Evolutionary conservation across 2,113 vertebrate genomes (phyloP), one percentile per base, ranked within the genome.

Genomic region (Mormyrus iriodes): DNA sequence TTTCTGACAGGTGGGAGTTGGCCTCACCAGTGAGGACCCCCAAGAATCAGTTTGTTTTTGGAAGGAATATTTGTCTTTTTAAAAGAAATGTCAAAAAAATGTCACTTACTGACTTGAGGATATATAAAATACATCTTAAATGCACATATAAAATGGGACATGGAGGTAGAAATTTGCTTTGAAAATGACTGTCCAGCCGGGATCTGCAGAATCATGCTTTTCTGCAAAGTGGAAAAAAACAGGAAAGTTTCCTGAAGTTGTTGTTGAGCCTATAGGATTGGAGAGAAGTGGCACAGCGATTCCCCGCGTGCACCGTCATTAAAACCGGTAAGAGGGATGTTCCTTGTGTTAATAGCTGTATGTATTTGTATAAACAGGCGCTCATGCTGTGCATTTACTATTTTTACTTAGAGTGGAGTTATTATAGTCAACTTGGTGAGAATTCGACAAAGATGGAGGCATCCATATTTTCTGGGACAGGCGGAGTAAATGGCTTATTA

Each of bases 341-440:
- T 79, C 73, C 17, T 39, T 79, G 35, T 79, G 73, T 42, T 79
- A 79, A 79, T 79, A 42, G 73, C 31, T 79, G 73, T 79, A 79
- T 42, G 35, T 79, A 79, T 79, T 79, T 79, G 73, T 79, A 79
- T 79, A 79, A 79, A 79, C 73, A 79, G 73, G 73, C 39, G 13
- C 35, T 39, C 73, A 79, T 79, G 73, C 73, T 79, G 73, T 79
- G 73, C 73, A 79, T 79, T 79, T 42, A 42, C 73, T 79, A 79
- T 79, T 79, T 79, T 79, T 79, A 79, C 73, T 69, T 42, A 79
- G 31, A 79, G 35, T 13, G 13, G 31, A 42, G 73, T 79, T 79
- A 79, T 79, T 17, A 79, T 42, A 17, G 39, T 79, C 35, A 79
- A 42, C 13, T 79, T 79, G 2, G 31, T 42, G 35, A 42, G 35